Percentiles rank a stretch among this genome's conserved stretches.
Evolutionary conservation across 2,113 vertebrate species (phyloP).

Genomic region (Glaucomys volans): DNA sequence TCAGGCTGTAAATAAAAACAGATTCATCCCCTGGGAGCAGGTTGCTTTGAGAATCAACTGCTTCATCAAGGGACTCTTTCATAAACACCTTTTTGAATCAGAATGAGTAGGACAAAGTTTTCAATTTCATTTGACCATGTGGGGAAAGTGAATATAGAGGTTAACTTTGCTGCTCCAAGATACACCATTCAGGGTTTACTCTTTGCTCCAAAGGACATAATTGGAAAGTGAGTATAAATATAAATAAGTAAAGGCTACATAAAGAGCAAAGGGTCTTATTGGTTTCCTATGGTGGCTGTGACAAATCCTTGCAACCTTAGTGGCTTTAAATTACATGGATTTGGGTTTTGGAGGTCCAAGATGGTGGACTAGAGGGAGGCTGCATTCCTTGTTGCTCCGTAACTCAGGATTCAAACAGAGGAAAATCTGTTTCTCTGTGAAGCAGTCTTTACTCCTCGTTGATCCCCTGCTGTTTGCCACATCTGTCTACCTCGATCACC

Average conservation of each 20-base stretch:
- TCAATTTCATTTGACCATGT: neutral
- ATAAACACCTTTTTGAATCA: neutral
- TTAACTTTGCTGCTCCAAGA: neutral
- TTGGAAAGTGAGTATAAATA: neutral
- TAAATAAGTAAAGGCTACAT: neutral
- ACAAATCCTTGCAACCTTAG: neutral
- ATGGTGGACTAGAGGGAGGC: too few species aligned
- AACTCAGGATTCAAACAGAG: too few species aligned
- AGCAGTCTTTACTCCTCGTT: too few species aligned
- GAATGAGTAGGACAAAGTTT: neutral
- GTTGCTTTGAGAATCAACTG: conserved; percentile 6
- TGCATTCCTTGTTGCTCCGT: too few species aligned
- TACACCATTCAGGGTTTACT: neutral
- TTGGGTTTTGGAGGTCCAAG: too few species aligned
- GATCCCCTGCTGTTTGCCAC: too few species aligned
- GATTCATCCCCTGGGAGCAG: neutral
- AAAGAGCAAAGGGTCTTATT: neutral
- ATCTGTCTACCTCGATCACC: too few species aligned
- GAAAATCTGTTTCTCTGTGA: too few species aligned
- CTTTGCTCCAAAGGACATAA: neutral
- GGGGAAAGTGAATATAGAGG: neutral
- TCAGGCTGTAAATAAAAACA: neutral
- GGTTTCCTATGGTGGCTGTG: neutral
- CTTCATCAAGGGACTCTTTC: neutral
- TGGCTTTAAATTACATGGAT: too few species aligned